These are phyloP conservation scores for Cerceris ruficornis DNA, from an alignment of 2,888 invertebrate genomes.

Conservation along the genomic window DNA sequence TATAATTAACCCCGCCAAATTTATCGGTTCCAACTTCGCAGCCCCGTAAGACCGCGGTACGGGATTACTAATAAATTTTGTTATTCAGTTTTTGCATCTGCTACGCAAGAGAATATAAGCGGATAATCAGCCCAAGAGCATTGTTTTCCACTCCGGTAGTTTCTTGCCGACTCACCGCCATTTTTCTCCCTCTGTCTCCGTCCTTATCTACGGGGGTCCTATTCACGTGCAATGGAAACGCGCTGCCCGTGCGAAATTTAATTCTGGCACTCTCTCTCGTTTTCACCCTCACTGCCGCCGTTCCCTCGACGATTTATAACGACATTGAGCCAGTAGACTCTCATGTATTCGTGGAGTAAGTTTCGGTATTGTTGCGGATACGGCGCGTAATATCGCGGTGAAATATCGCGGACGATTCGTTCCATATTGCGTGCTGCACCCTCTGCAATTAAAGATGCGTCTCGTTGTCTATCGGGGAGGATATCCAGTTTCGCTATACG, in stretches of 20 bases:
- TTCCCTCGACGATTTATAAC: conserved; percentile 54
- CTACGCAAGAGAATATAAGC: neutral
- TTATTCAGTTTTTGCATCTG: neutral
- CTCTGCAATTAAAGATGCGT: conserved; percentile 9
- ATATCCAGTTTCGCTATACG: neutral
- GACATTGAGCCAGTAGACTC: conserved; percentile 51
- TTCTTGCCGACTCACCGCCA: conserved; percentile 28
- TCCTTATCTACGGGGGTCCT: conserved; percentile 16
- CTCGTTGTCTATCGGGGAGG: neutral
- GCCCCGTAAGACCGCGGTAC: neutral
- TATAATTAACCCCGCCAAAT: neutral
- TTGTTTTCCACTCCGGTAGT: conserved; percentile 16
- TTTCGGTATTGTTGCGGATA: conserved; percentile 60
- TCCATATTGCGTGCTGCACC: conserved; percentile 8
- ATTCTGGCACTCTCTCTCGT: conserved; percentile 34
- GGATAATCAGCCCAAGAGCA: conserved; percentile 27
- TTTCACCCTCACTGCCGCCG: neutral
- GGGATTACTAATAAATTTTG: neutral
- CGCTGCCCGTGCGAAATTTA: conserved; percentile 54
- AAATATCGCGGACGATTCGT: conserved; percentile 44
- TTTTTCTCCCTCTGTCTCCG: conserved; percentile 41
- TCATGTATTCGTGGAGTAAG: conserved; percentile 41
- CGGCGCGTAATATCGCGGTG: conserved; percentile 55
- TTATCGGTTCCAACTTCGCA: neutral
- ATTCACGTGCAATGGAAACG: conserved; percentile 36